Conservation (phyloP, 2,113 vertebrate genomes). For the Zosterops japonicus region DNA sequence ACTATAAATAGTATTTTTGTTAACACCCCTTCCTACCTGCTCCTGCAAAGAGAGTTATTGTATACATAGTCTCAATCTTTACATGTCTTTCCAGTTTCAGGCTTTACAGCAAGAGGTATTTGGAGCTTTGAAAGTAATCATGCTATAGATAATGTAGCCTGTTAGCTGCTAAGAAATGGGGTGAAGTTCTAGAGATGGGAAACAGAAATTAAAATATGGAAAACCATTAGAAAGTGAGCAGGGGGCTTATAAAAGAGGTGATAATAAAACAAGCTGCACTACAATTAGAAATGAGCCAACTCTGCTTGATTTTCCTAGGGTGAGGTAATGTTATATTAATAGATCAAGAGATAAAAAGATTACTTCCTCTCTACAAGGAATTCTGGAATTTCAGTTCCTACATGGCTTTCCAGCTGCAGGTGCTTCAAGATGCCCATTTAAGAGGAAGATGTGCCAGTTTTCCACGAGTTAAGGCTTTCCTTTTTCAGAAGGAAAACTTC, state of each 20-base stretch:
- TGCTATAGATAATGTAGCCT: neutral
- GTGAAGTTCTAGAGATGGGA: neutral
- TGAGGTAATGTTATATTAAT: neutral
- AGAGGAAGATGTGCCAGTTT: neutral
- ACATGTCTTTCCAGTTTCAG: neutral
- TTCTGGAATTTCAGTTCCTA: neutral
- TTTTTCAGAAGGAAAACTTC: neutral
- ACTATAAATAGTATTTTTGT: neutral
- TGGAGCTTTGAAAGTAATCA: neutral
- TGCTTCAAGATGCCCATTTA: neutral
- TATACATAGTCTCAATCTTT: neutral
- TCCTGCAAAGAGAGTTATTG: neutral
- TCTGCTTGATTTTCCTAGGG: neutral
- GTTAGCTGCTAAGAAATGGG: neutral
- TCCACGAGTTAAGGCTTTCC: neutral
- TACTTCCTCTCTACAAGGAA: neutral
- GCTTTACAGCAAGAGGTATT: neutral
- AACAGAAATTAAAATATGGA: neutral
- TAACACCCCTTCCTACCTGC: neutral
- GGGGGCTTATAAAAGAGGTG: neutral
- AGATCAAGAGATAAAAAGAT: neutral
- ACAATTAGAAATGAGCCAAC: neutral
- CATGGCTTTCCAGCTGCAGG: neutral
- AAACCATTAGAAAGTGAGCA: neutral
- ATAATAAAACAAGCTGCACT: neutral